Evolutionary conservation across 2,888 invertebrate species (phyloP), one percentile per base, ranked within the genome.

Genomic region (Lamellibrachia columna): DNA sequence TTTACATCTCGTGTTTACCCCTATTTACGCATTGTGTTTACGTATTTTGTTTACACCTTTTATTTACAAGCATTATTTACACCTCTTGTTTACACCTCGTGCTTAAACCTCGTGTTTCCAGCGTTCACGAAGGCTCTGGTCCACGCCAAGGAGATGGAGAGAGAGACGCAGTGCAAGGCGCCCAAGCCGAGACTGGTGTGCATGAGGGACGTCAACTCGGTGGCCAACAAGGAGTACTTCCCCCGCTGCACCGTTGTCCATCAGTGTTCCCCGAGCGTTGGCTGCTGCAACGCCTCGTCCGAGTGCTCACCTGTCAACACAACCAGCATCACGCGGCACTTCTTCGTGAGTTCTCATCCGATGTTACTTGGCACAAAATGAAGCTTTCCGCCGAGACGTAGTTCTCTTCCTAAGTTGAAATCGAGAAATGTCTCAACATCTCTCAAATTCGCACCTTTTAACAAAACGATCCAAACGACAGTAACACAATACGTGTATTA

Each of bases 171-270:
- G 94, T 98, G 98, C 95, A 97, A 97, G 92, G 97, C 97, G 94
- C 98, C 98, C 0, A 97, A 97, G 94, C 97, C 98, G 15, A 97
- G 98, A 94, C 97, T 98, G 95, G 97, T 98, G 92, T 97, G 97
- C 91, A 98, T 98, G 40, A 95, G 95, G 52, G 98, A 98, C 92
- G 97, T 97, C 53, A 98, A 98, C 93, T 98, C 98, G 0, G 97
- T 98, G 93, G 97, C 98, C 3, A 97, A 97, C 93, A 98, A 98
- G 94, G 97, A 97, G 52, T 98, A 98, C 97, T 97, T 98, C 95
- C 99, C 99, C 0, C 98, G 98, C 92, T 98, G 98, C 96, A 98
- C 98, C 28, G 97, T 98, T 92, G 97, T 99, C 92, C 98, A 98
- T 96, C 97, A 98, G 94, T 99, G 99, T 96, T 98, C 98, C 15